Conservation (phyloP, 2,797 vertebrate genomes). For the Mionectes olivaceus region DNA sequence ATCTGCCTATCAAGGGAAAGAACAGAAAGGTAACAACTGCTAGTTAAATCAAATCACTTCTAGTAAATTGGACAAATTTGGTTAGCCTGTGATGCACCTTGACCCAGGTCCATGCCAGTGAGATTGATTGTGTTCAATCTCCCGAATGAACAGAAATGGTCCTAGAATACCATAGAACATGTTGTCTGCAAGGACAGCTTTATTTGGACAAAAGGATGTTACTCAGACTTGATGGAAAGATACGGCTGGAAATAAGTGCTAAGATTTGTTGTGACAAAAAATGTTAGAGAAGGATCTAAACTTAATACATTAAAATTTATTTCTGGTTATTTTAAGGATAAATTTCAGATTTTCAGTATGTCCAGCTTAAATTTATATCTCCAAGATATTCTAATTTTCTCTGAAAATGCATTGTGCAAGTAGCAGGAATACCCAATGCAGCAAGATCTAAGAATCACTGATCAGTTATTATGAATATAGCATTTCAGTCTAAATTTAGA, state of each 20-base stretch:
- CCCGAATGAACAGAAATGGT: conserved; percentile 40
- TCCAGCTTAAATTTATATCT: not conserved
- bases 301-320: not conserved
- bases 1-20: conserved; percentile 64
- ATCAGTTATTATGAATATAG: not conserved
- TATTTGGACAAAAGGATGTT: not conserved
- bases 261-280: not conserved
- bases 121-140: conserved; percentile 64
- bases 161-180: conserved; percentile 17
- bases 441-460: not conserved
- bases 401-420: not conserved
- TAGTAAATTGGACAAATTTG: conserved; percentile 69
- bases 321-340: not conserved
- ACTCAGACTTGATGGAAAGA: not conserved
- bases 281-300: not conserved
- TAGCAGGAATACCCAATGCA: not conserved
- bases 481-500: not conserved
- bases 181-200: not conserved
- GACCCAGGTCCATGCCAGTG: conserved; percentile 24
- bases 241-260: not conserved
- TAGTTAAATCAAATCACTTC: conserved; percentile 74
- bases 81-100: conserved; percentile 59
- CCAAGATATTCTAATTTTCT: not conserved
- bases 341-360: not conserved
- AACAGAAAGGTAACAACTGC: conserved; percentile 68